phyloP scores from a whole-genome alignment of 2,113 vertebrate species.

The Pao palembangensis region DNA sequence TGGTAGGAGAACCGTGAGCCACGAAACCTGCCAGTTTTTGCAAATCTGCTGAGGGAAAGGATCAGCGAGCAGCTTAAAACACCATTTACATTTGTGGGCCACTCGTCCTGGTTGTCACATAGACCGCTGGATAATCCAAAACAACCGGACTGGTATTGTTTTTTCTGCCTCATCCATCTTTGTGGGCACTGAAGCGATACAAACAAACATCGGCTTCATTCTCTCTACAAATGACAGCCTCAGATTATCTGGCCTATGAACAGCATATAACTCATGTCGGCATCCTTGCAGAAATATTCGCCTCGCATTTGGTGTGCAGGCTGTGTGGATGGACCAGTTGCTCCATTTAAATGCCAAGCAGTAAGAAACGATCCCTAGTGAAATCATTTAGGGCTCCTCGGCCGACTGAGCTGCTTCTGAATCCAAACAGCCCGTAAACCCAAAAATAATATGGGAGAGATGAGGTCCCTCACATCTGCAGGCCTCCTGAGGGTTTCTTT shows the following conservation, averaged over 20 bases:
- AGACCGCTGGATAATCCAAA: neutral
- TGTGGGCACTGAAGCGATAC: neutral
- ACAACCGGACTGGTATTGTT: neutral
- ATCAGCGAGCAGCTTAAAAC: constrained; percentile 9
- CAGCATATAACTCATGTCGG: constrained; percentile 1
- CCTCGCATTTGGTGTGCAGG: constrained; percentile 32
- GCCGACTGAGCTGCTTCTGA: constrained; percentile 18
- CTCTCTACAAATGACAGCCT: constrained; percentile 1
- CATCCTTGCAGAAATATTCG: constrained; percentile 12
- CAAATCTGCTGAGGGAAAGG: constrained; percentile 16
- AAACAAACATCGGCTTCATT: neutral
- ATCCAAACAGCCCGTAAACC: constrained; percentile 43
- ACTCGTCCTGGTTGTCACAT: neutral
- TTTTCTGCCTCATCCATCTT: constrained; percentile 3
- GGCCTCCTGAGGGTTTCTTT: constrained; percentile 39
- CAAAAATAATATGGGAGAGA: constrained; percentile 41
- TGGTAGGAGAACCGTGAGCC: constrained; percentile 9
- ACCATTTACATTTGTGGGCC: constrained; percentile 3
- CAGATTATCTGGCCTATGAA: neutral
- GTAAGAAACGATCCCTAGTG: constrained; percentile 47
- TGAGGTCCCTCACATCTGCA: constrained; percentile 37
- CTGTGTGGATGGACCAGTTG: constrained; percentile 16
- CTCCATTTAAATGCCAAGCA: constrained; percentile 54
- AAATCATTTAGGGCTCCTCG: constrained; percentile 48
- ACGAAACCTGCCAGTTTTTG: constrained; percentile 18